These are phyloP conservation scores for Antigone vipio DNA, from an alignment of 2,113 vertebrate species.

Conservation along the genomic window DNA sequence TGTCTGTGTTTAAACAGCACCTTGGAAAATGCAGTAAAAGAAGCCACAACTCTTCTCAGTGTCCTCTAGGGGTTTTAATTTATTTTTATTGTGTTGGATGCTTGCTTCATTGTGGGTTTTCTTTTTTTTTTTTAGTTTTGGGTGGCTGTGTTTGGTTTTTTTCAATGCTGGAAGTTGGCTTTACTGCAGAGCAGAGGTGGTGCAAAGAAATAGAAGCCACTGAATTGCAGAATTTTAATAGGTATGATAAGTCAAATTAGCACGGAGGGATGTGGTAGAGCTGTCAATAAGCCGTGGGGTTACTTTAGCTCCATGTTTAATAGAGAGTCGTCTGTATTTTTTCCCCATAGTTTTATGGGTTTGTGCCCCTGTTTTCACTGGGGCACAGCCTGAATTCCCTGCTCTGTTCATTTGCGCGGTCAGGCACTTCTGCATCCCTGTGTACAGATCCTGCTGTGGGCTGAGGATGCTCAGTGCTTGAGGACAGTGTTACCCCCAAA, in stretches of 20 bases:
- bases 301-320: background rate
- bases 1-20: conserved; percentile 52
- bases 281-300: background rate
- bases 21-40: background rate
- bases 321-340: background rate
- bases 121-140: background rate
- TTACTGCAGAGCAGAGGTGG: conserved; percentile 10
- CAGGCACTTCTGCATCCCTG: background rate
- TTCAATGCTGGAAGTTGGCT: background rate
- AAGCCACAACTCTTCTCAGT: background rate
- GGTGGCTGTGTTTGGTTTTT: background rate
- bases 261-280: background rate
- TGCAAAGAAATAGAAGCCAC: background rate
- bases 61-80: conserved; percentile 48
- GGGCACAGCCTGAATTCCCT: background rate
- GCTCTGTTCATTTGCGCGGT: rapidly evolving
- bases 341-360: background rate
- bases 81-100: conserved; percentile 6
- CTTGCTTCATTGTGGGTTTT: background rate
- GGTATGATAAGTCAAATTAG: background rate
- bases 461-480: background rate
- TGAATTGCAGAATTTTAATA: background rate
- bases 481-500: background rate
- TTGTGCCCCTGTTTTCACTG: background rate
- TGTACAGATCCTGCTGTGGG: rapidly evolving